Base-by-base conservation (phyloP, 2,888 invertebrate genomes). In the Melikaiella ostensackeni region DNA sequence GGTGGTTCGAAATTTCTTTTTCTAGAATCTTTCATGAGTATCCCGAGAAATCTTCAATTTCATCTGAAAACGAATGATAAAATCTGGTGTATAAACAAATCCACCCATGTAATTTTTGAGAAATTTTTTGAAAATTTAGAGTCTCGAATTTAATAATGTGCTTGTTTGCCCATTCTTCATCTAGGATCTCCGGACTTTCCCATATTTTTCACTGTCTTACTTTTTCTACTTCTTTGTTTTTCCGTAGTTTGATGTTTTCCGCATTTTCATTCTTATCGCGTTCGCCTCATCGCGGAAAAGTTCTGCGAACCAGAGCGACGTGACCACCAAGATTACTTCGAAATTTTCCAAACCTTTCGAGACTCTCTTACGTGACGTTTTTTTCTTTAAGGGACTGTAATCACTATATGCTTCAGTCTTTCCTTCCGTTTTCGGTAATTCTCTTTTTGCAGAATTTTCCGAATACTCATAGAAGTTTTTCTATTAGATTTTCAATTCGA, bases 241-340 rank as follows among this genome's bases (percentile, higher is more conserved):
- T 46, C 42, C 19, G 24, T 42, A 42, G 19, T 66, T 46, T 66
- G 42, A 66, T 27, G 42, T 46, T 66, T 66, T 66, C 46, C 24
- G 42, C 66, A 66, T 66, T 66, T 66, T 66, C 66, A 66, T 66
- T 66, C 66, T 66, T 30, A 66, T 46, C 66, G 66, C 66, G 66
- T 66, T 66, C 66, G 66, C 30, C 66, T 66, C 66, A 66, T 66
- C 27, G 46, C 30, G 46, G 46, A 46, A 66, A 66, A 66, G 66
- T 66, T 66, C 16, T 46, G 46, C 30, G 66, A 46, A 46, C 46
- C 66, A 66, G 66, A 42, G 66, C 46, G 46, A 66, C 66, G 66
- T 66, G 66, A 46, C 66, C 46, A n/a, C 42, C 66, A 46, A 66
- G 66, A 66, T 66, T 66, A 46, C 46, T 66, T 66, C 24, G 46